Evolutionary conservation across 2,888 invertebrate genomes (phyloP), one percentile per base, ranked within the genome.

Genomic region (Atherix ibis): DNA sequence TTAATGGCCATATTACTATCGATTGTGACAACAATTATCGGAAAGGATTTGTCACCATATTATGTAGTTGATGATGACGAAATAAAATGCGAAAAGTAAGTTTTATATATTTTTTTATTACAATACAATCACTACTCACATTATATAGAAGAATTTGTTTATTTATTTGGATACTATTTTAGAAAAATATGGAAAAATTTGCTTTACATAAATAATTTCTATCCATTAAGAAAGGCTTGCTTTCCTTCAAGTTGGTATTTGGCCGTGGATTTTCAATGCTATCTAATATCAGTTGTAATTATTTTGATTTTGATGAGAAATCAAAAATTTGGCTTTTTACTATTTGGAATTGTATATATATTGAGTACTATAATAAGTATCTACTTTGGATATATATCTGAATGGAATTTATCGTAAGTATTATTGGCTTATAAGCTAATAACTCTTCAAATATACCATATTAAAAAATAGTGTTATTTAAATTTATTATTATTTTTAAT

Each of bases 121-220:
- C 26, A 26, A 26, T 14, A 13, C 13, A 5, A 28, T 5, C 9
- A 28, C 9, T 25, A 25, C 12, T n/a, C n/a, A n/a, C n/a, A n/a
- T n/a, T n/a, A n/a, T n/a, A n/a, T n/a, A n/a, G n/a, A n/a, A n/a
- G n/a, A n/a, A n/a, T n/a, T 16, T 12, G 3, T 24, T 25, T 16
- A 32, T 4, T 10, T 35, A 13, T 13, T 13, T 16, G 28, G 4
- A 16, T 15, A 14, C 18, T 33, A 17, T 27, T 27, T 17, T 19
- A 41, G 43, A 40, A 64, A 64, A 42, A 67, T 67, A 67, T 67
- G 67, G 67, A 53, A 65, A 40, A 67, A 67, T 47, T 28, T 67
- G 4, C 44, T 68, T 3, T 67, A 65, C 44, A 46, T 49, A 3
- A 47, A 48, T 32, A 49, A 46, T 37, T 40, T 47, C 12, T 43